Conservation (phyloP, 2,888 invertebrate species). For the Leucophenga montana region DNA sequence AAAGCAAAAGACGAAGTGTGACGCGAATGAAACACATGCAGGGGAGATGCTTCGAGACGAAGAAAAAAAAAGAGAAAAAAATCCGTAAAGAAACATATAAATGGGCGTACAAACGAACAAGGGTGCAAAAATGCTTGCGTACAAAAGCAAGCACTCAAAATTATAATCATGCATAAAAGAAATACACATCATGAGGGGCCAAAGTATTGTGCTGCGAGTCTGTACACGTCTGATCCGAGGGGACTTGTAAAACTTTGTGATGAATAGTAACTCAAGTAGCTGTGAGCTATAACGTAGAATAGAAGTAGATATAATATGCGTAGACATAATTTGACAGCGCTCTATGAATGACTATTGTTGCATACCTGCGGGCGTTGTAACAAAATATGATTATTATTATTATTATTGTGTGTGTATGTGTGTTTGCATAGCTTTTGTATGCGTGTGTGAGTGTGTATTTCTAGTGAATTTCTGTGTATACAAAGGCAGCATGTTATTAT, state of each 20-base stretch:
- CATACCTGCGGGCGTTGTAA: constrained; percentile 11
- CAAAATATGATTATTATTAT: too few relatives aligned
- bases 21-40: background rate
- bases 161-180: constrained; percentile 21
- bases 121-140: background rate
- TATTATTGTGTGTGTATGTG: too few relatives aligned
- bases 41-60: background rate
- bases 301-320: constrained; percentile 13
- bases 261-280: background rate
- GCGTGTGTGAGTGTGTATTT: too few relatives aligned
- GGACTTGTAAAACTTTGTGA: too few relatives aligned
- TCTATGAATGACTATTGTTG: constrained; percentile 2
- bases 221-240: too few relatives aligned
- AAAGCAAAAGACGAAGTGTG: background rate
- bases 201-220: too few relatives aligned
- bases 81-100: too few relatives aligned
- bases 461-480: too few relatives aligned
- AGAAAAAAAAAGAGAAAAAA: background rate
- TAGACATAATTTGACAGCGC: constrained; percentile 17
- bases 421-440: too few relatives aligned
- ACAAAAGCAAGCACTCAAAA: constrained; percentile 19
- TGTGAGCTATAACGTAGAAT: background rate
- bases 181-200: background rate
- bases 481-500: too few relatives aligned
- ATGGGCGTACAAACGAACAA: constrained; percentile 3